A percentile compares a stretch with the other conserved stretches of the same genome.
Conservation (phyloP, 2,888 invertebrate species). For the Entomobrya multifasciata region DNA sequence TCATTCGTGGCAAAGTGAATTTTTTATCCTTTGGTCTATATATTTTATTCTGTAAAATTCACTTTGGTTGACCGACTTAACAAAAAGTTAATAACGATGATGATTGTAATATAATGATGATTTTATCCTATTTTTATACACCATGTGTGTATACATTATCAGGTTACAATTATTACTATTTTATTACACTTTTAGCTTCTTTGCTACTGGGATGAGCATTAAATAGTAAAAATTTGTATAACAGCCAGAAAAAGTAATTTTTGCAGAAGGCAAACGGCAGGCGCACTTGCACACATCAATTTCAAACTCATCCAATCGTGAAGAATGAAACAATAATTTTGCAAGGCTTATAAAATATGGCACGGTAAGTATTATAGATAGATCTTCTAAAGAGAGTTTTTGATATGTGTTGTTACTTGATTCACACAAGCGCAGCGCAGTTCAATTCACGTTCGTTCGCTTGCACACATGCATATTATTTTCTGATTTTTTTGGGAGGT, state of each 20-base stretch:
- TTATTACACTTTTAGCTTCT: not conserved
- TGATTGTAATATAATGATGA: slow-evolving; percentile 20
- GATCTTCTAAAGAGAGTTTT: slow-evolving; percentile 1
- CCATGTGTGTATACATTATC: not conserved
- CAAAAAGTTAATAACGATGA: not conserved
- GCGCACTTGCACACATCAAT: slow-evolving; percentile 57
- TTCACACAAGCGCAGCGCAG: slow-evolving; percentile 24
- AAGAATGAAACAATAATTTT: slow-evolving; percentile 64
- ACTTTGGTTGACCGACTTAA: slow-evolving; percentile 66
- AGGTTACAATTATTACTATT: slow-evolving; percentile 1
- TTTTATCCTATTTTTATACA: slow-evolving; percentile 19
- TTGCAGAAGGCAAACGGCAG: not conserved
- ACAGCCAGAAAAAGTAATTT: slow-evolving; percentile 23
- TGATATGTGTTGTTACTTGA: slow-evolving; percentile 11
- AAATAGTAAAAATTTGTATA: not conserved
- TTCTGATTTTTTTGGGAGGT: not conserved
- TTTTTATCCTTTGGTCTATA: slow-evolving; percentile 45
- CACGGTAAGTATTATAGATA: not conserved
- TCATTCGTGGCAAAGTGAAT: slow-evolving; percentile 1
- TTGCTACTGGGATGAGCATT: not conserved
- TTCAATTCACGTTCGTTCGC: too few relatives aligned
- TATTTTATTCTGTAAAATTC: slow-evolving; percentile 60
- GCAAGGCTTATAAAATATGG: slow-evolving; percentile 1
- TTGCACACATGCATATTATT: not conserved
- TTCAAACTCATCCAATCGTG: slow-evolving; percentile 70